Evolutionary conservation across 2,113 vertebrate genomes (phyloP), one percentile per base, ranked within the genome.

Genomic region (Conger conger): DNA sequence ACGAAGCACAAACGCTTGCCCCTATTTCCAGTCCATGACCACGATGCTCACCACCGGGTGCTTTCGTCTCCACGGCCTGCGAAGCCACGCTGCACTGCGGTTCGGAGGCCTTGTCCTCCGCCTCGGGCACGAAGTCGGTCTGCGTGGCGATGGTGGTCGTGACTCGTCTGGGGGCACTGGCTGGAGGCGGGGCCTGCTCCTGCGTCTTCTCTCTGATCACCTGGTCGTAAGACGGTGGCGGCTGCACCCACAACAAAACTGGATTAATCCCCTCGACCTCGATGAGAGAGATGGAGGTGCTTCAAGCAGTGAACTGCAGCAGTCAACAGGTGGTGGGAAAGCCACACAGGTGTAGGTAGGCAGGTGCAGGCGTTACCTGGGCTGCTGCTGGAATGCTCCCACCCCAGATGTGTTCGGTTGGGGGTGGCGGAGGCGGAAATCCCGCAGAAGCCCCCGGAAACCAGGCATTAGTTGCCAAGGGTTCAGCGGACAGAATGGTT

Each of bases 201-300:
- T 96, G 97, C 57, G 94, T 97, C 91, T 99, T 99, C 94, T 99
- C 97, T 92, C 96, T 96, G 93, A 99, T 99, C 91, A 99, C 98
- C 93, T 99, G 97, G 87, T 99, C 97, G 5, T 99, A 99, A 0
- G 98, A 99, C 0, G 98, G 98, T 0, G 98, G 98, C n/a, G 97
- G 97, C 97, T 99, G 87, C 68, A 73, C 13, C 27, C 27, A 73
- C 37, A 92, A 92, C 13, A 87, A 89, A 0, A 80, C 17, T 20
- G 5, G 9, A 27, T 37, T 80, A 27, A 27, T 13, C 1, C 79
- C 16, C 23, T 42, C 23, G n/a, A 42, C 4, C 9, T 1, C 18
- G n/a, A n/a, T 11, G 9, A 50, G 45, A n/a, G 40, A 80, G 23
- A 11, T 1, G 6, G 23, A 27, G 23, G 38, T 11, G 23, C 6